These are phyloP conservation scores for Dasypogon diadema DNA, from an alignment of 2,888 invertebrate genomes.

Conservation along the genomic window DNA sequence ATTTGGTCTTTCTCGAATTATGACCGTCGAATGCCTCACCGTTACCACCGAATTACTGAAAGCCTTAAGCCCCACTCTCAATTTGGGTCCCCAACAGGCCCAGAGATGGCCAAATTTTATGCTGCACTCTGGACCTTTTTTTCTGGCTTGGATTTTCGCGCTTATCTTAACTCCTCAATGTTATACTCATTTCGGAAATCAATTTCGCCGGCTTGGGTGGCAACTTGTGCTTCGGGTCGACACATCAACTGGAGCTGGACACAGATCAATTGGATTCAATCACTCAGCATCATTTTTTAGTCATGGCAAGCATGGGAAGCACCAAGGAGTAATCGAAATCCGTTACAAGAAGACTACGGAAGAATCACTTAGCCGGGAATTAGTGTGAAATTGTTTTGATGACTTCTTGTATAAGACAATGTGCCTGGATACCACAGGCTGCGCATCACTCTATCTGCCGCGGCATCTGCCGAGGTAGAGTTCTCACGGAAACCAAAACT, in stretches of 20 bases:
- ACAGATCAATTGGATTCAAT: constrained; percentile 29
- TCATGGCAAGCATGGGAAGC: neutral
- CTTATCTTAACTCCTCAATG: constrained; percentile 34
- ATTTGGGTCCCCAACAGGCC: neutral
- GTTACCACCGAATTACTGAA: constrained; percentile 22
- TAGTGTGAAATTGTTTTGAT: constrained; percentile 33
- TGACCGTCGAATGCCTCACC: constrained; percentile 16
- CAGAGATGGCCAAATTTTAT: neutral
- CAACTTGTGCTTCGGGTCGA: neutral
- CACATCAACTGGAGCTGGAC: constrained; percentile 6
- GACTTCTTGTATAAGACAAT: constrained; percentile 15
- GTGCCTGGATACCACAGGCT: neutral
- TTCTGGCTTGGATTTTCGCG: constrained; percentile 31
- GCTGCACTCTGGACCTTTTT: neutral
- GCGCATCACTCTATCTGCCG: neutral
- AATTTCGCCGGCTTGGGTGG: constrained; percentile 44
- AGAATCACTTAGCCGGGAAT: constrained; percentile 10
- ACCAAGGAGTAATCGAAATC: neutral
- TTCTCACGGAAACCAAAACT: constrained; percentile 38
- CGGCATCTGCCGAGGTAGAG: constrained; percentile 17
- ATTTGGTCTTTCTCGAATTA: constrained; percentile 41
- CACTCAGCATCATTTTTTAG: neutral
- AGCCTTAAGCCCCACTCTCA: neutral
- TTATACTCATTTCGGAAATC: constrained; percentile 44
- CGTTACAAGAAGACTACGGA: constrained; percentile 25